Evolutionary conservation across 1,140 invertebrate genomes (phyloP), one percentile per base, ranked within the genome.

Genomic region (Drosophila funebris): DNA sequence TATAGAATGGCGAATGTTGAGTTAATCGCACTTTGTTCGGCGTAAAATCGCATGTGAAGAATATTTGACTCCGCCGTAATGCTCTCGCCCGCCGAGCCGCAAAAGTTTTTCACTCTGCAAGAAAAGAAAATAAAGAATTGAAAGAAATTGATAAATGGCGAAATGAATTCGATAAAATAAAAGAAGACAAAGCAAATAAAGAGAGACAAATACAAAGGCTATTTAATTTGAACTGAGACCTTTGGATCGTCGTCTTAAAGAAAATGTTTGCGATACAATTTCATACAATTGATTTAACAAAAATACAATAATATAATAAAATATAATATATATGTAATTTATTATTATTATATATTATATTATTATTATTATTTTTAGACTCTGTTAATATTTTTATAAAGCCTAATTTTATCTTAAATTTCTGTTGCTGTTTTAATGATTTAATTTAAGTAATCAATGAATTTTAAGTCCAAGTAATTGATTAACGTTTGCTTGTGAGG

Each of bases 1-100:
- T 94, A 96, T 14, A 96, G 92, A 13, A 95, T 94, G 66, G 93
- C 92, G 90, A 97, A 97, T 16, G 92, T 93, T 14, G 95, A 95
- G 73, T 95, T 94, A 56, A 95, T 92, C 5, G 94, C 94, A 44
- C 93, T 93, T 61, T 93, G 92, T 52, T 94, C 94, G 1, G 95
- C 94, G 80, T 94, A 96, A 90, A 96, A 96, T 52, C 96, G 92
- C 27, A 97, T 92, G 74, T 95, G 94, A 61, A 96, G 93, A 6
- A 94, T 92, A 74, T 95, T 95, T 9, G 93, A 92, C 11, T 92
- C 92, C 1, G 94, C 94, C 39, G 93, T 91, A 8, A 96, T 93
- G 7, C 94, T 92, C 68, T 97, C 96, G 0, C 96, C 96, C 6
- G 96, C 95, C 11, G 95, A 96, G 0, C 96, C 96, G 85, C 96